phyloP scores from a whole-genome alignment of 2,888 invertebrate species.

The Agapetus fuscipes region DNA sequence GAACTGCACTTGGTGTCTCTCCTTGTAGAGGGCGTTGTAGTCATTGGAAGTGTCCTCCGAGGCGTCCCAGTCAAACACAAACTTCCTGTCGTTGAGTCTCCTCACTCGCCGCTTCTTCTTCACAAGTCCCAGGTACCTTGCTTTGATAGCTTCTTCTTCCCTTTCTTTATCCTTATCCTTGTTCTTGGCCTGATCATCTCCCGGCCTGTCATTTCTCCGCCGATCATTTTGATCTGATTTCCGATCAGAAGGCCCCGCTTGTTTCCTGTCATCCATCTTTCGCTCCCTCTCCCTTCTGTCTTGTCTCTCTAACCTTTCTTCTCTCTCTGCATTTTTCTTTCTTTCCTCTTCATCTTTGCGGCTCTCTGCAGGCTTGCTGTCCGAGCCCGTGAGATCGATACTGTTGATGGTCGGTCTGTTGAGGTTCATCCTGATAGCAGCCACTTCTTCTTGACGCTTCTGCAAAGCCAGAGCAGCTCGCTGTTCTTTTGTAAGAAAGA shows the following conservation, averaged over 20 bases:
- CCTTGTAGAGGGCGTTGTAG: constrained; percentile 95
- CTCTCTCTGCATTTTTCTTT: constrained; percentile 35
- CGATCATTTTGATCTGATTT: constrained; percentile 10
- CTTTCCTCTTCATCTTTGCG: constrained; percentile 36
- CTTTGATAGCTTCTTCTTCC: constrained; percentile 91
- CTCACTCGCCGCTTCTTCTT: constrained; percentile 90
- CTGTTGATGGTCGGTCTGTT: constrained; percentile 39
- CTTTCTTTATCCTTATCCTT: constrained; percentile 78
- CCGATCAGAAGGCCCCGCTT: constrained; percentile 27
- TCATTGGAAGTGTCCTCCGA: constrained; percentile 97
- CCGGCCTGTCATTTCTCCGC: constrained; percentile 27
- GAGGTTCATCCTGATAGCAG: constrained; percentile 61
- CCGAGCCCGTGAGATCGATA: constrained; percentile 43
- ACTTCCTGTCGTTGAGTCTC: constrained; percentile 94
- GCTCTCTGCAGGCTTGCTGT: constrained; percentile 30
- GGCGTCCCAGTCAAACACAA: constrained; percentile 99
- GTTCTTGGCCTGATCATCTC: constrained; percentile 45
- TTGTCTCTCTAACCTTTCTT: constrained; percentile 42
- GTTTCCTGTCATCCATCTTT: constrained; percentile 38
- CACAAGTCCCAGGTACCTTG: constrained; percentile 85
- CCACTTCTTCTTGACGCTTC: constrained; percentile 81
- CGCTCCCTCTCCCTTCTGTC: constrained; percentile 39
- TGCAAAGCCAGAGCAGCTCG: constrained; percentile 83
- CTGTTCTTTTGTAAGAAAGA: constrained; percentile 94
- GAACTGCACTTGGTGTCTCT: constrained; percentile 94